Conservation (phyloP, 2,888 invertebrate species). For the Lasioglossum villosulum region DNA sequence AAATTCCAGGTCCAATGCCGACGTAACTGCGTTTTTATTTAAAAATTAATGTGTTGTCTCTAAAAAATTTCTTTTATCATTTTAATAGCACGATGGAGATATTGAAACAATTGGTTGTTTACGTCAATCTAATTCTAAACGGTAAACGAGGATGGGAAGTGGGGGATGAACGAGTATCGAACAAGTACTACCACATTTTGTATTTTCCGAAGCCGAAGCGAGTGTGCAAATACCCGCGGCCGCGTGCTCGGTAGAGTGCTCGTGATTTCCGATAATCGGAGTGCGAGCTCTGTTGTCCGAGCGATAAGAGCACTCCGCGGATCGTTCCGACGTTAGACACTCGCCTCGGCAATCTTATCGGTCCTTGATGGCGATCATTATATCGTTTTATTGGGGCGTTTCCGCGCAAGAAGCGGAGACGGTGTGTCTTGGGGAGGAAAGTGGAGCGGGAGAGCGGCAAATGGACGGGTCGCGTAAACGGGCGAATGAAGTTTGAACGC, state of each 20-base stretch:
- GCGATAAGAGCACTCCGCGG: slow-evolving; percentile 26
- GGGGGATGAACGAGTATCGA: not conserved
- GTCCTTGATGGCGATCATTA: not conserved
- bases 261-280: slow-evolving; percentile 2
- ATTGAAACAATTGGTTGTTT: not conserved
- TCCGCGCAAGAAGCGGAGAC: not conserved
- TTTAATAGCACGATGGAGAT: not conserved
- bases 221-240: not conserved
- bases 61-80: not conserved
- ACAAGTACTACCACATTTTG: not conserved
- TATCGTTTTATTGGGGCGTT: not conserved
- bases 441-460: slow-evolving; percentile 21
- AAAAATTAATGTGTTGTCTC: not conserved
- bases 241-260: not conserved
- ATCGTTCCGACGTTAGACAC: not conserved
- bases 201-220: not conserved
- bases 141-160: not conserved
- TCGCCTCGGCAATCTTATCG: not conserved
- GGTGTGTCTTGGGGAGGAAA: not conserved
- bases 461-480: slow-evolving; percentile 38
- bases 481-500: slow-evolving; percentile 38
- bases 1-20: not conserved
- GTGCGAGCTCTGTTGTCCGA: slow-evolving; percentile 6
- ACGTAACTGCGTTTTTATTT: not conserved
- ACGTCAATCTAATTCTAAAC: not conserved